phyloP scores from a whole-genome alignment of 2,888 invertebrate genomes.

The Erynnis tages region DNA sequence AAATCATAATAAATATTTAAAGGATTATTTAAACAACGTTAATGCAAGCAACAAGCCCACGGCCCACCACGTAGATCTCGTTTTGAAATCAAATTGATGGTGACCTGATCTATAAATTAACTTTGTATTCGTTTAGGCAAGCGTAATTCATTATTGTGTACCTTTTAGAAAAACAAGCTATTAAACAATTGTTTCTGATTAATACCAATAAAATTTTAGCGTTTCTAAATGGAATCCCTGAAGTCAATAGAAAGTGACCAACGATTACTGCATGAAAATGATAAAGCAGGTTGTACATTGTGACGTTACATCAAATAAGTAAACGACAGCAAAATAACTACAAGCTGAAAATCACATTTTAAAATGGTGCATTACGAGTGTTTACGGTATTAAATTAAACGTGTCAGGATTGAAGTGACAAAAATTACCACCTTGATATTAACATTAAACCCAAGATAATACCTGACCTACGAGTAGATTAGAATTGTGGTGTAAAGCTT shows the following conservation, averaged over 20 bases:
- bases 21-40: constrained; percentile 25
- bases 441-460: too few relatives aligned
- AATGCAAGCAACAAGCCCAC: constrained; percentile 17
- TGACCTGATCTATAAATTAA: constrained; percentile 18
- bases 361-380: too few relatives aligned
- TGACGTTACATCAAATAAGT: too few relatives aligned
- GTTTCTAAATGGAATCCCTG: too few relatives aligned
- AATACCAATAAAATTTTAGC: neutral
- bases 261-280: too few relatives aligned
- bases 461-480: neutral
- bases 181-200: neutral
- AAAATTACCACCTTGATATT: too few relatives aligned
- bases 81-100: constrained; percentile 24
- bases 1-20: constrained; percentile 27
- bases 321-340: too few relatives aligned
- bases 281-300: too few relatives aligned
- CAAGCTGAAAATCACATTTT: too few relatives aligned
- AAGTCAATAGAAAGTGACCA: neutral
- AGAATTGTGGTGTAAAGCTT: too few relatives aligned
- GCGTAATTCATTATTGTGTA: constrained; percentile 5
- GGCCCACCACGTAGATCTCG: constrained; percentile 19
- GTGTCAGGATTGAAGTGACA: too few relatives aligned
- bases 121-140: constrained; percentile 15
- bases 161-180: neutral
- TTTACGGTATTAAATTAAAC: too few relatives aligned